Conservation (phyloP, 2,888 invertebrate genomes). For the Stictocephala bisonia region DNA sequence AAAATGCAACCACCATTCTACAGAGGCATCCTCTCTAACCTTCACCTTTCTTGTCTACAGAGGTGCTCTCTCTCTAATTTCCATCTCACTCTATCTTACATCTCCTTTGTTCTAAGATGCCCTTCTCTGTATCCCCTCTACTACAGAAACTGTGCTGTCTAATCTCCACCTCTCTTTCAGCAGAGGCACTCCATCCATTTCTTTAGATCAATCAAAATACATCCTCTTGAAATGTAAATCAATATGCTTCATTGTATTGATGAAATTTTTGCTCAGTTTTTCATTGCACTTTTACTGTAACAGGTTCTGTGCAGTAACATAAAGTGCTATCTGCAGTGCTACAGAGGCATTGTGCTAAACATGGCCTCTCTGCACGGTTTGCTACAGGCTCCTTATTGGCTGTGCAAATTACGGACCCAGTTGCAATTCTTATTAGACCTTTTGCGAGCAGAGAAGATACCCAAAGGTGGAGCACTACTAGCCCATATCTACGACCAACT, state of each 20-base stretch:
- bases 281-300: background rate
- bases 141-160: too few species aligned
- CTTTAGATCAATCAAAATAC: too few species aligned
- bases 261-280: background rate
- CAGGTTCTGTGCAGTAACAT: constrained; percentile 40
- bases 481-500: constrained; percentile 37
- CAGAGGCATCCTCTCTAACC: too few species aligned
- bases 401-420: constrained; percentile 27
- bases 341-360: constrained; percentile 34
- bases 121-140: too few species aligned
- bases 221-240: background rate
- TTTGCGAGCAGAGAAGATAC: background rate
- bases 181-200: too few species aligned
- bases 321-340: constrained; percentile 35
- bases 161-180: too few species aligned
- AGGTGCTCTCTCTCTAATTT: too few species aligned
- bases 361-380: constrained; percentile 2
- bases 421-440: constrained; percentile 39
- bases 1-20: too few species aligned
- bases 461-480: constrained; percentile 24
- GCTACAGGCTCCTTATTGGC: constrained; percentile 32
- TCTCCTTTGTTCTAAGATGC: too few species aligned
- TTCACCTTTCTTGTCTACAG: too few species aligned
- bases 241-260: background rate
- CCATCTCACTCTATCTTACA: too few species aligned